These are phyloP conservation scores for Chelonoidis abingdonii DNA, from an alignment of 2,113 vertebrate genomes.

Conservation along the genomic window DNA sequence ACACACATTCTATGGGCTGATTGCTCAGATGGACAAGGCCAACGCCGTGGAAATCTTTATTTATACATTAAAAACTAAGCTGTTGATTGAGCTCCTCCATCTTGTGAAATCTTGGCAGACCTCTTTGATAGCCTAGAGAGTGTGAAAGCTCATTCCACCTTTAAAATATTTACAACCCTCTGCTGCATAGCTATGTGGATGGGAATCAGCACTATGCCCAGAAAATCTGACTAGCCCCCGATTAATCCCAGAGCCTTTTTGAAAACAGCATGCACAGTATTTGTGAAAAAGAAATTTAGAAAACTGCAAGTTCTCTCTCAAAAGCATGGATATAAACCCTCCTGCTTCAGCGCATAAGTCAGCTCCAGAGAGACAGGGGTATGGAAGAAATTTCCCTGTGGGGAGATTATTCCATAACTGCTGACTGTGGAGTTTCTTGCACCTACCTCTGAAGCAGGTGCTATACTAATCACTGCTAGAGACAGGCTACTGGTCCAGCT, in stretches of 20 bases:
- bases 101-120: background rate
- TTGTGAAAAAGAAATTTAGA: rapidly evolving
- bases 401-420: background rate
- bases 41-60: background rate
- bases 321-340: background rate
- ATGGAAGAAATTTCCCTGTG: background rate
- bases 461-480: background rate
- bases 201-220: background rate
- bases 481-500: constrained; percentile 7
- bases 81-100: background rate
- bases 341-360: background rate
- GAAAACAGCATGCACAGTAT: background rate
- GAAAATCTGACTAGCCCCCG: background rate
- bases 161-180: constrained; percentile 5
- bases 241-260: background rate
- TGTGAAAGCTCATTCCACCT: background rate
- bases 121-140: background rate
- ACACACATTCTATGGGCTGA: background rate
- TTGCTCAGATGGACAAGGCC: background rate
- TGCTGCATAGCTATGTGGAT: background rate
- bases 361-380: background rate
- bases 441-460: constrained; percentile 19
- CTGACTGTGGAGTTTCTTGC: background rate
- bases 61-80: rapidly evolving
- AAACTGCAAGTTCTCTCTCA: background rate